phyloP scores from a whole-genome alignment of 2,113 vertebrate species.

The Elaphurus davidianus region DNA sequence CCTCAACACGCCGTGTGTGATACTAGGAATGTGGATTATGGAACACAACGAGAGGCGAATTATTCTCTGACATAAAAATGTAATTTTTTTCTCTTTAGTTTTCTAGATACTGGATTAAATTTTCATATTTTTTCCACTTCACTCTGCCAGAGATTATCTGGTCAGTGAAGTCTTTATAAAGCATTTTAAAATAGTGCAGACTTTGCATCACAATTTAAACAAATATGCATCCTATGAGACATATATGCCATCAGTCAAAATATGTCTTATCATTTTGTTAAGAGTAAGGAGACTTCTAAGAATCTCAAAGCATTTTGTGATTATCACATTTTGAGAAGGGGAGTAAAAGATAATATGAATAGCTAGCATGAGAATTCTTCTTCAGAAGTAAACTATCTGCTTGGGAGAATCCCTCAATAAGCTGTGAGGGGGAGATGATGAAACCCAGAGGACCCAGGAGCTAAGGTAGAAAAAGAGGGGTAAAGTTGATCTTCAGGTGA shows the following conservation, averaged over 20 bases:
- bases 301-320: slow-evolving; percentile 1
- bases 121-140: background rate
- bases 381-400: background rate
- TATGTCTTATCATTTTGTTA: background rate
- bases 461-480: background rate
- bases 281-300: background rate
- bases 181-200: background rate
- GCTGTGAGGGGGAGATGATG: background rate
- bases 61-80: background rate
- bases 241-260: background rate
- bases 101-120: background rate
- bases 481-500: background rate
- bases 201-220: background rate
- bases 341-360: background rate
- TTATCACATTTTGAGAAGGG: background rate
- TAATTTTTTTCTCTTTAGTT: background rate
- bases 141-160: background rate
- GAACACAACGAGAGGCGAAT: background rate
- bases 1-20: background rate
- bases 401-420: background rate
- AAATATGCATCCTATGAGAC: background rate
- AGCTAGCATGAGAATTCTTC: background rate
- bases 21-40: background rate
- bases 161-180: background rate
- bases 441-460: background rate